Base-by-base conservation (phyloP, 2,113 vertebrate genomes). In the Ellobius talpinus region DNA sequence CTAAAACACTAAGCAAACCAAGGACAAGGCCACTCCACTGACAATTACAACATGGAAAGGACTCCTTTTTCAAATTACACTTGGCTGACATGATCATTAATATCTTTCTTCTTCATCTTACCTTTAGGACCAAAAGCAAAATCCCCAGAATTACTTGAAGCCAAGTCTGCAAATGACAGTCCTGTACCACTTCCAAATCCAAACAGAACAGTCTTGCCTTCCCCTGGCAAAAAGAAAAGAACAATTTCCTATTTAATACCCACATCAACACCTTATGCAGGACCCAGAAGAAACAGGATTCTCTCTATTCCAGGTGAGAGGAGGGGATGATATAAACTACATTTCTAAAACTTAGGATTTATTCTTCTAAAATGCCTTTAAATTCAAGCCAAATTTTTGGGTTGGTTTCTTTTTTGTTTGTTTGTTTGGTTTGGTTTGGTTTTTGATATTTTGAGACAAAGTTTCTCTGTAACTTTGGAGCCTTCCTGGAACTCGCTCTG, bases 161-260 rank as follows among this genome's bases (percentile, higher is more conserved):
- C 99, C 98, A 99, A 97, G 84, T 99, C 99, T 81, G 99, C 99
- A 98, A 99, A 99, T 50, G 99, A 99, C 72, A 99, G 98, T 55
- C 98, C 98, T 52, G 97, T 91, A 2, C 73, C 29, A 68, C 97
- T 96, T 92, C 93, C 96, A 50, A 99, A 99, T 72, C 98, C 98
- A 98, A 99, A 99, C 5, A 96, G 95, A 85, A 96, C 47, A n/a
- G 89, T 39, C 90, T 86, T 98, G 87, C 78, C 98, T 98, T 98
- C 99, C 96, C 45, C 87, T 90, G 97, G 63, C 19, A 96, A 98
- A 78, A 97, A 81, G 26, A 96, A 58, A 17, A 94, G 33, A 87
- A 82, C 2, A 93, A 74, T 78, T 97, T 87, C 90, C 6, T 73
- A 61, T 92, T 90, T 97, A 31, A 66, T 11, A 66, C 29, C 31